These are phyloP conservation scores for Orussus abietinus DNA, from an alignment of 1,140 invertebrate species.

Conservation along the genomic window DNA sequence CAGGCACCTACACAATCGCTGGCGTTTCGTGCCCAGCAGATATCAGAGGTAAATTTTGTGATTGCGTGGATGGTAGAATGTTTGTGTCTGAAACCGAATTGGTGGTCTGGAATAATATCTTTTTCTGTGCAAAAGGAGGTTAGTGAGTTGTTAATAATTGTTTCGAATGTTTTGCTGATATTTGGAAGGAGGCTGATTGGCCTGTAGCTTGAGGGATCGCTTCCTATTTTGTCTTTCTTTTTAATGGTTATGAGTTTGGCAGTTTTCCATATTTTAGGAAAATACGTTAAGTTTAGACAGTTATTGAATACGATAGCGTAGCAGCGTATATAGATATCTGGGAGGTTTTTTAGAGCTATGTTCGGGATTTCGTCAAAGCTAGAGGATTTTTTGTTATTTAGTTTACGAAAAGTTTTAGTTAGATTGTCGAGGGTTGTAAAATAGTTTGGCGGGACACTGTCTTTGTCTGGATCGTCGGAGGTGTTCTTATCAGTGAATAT, in stretches of 20 bases:
- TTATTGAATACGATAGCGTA: no score
- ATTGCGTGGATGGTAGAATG: slow-evolving; percentile 9
- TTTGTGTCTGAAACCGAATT: no score
- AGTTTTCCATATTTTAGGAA: not conserved
- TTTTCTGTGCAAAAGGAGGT: not conserved
- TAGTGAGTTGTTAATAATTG: slow-evolving; percentile 1
- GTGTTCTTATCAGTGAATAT: not conserved
- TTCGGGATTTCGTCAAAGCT: no score
- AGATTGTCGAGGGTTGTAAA: slow-evolving; percentile 3
- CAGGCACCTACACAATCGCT: slow-evolving; percentile 20
- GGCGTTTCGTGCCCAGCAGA: slow-evolving; percentile 12
- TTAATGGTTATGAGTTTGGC: slow-evolving; percentile 1
- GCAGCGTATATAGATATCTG: no score
- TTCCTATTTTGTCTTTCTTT: slow-evolving; percentile 8
- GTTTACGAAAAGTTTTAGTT: no score
- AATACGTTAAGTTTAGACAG: not conserved
- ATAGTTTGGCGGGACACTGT: not conserved
- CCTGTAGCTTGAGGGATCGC: not conserved
- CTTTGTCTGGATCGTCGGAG: not conserved
- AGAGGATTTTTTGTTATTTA: no score
- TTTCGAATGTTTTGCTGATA: no score
- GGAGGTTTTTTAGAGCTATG: no score
- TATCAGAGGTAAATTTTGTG: slow-evolving; percentile 6
- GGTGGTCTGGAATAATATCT: slow-evolving; percentile 1
- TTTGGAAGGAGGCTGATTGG: no score